Evolutionary conservation across 2,797 vertebrate species (phyloP).

Genomic region (Odontamblyopus rebecca): DNA sequence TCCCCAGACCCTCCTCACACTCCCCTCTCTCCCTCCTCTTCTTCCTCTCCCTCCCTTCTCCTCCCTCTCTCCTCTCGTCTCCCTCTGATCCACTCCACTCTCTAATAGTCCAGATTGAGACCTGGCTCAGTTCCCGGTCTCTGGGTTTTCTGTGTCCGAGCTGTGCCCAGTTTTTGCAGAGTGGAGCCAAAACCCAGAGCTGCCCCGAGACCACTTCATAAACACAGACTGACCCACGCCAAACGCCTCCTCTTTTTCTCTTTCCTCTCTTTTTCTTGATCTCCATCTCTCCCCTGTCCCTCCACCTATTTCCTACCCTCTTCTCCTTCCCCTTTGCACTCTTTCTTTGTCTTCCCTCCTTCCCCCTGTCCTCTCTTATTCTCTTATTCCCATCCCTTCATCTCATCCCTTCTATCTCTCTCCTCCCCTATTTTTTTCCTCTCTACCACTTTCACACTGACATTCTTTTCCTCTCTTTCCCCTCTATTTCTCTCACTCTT

Average conservation of each 20-base stretch:
- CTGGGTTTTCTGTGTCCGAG: background rate
- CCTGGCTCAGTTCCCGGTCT: background rate
- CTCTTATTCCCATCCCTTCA: too few species aligned
- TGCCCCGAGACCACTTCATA: constrained; percentile 71
- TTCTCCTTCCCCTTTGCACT: too few species aligned
- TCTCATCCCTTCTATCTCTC: too few species aligned
- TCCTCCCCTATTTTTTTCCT: too few species aligned
- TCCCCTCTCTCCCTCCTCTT: constrained; percentile 13
- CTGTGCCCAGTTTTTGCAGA: constrained; percentile 2
- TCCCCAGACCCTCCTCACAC: constrained; percentile 27
- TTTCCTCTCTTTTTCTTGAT: background rate
- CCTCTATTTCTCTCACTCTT: too few species aligned
- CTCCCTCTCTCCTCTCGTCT: background rate
- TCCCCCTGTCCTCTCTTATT: too few species aligned
- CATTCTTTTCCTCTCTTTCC: too few species aligned
- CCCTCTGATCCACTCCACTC: background rate
- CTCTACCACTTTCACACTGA: too few species aligned
- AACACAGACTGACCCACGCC: constrained; percentile 52
- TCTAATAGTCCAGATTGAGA: background rate
- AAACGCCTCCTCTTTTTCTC: background rate
- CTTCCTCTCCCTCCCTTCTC: background rate
- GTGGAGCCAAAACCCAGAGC: constrained; percentile 38
- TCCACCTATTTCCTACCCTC: too few species aligned
- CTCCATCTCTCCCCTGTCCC: too few species aligned
- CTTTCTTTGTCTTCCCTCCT: too few species aligned